Evolutionary conservation across 92 coral and sea anemone genomes (phyloP).

Genomic region (Siderastrea radians): DNA sequence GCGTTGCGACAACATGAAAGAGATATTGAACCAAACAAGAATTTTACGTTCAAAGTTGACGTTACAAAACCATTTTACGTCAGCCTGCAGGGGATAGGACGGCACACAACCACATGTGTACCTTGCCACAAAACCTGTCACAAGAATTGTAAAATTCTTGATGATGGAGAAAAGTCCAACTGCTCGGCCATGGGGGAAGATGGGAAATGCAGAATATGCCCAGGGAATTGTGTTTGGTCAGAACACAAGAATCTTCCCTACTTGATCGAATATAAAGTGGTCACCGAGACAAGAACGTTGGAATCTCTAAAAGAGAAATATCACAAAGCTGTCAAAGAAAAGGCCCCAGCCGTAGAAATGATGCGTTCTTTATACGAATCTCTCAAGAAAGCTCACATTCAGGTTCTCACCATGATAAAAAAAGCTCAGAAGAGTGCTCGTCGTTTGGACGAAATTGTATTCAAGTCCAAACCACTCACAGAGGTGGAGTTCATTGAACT

Average conservation of each 20-base stretch:
- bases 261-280: not conserved
- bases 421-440: slow-evolving; percentile 4
- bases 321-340: not conserved
- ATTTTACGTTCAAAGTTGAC: slow-evolving; percentile 43
- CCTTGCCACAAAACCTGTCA: slow-evolving; percentile 56
- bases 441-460: slow-evolving; percentile 54
- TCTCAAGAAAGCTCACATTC: not conserved
- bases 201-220: slow-evolving; percentile 39
- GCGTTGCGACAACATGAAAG: slow-evolving; percentile 38
- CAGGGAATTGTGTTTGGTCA: slow-evolving; percentile 34
- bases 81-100: slow-evolving; percentile 16
- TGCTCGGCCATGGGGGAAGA: slow-evolving; percentile 33
- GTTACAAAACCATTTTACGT: slow-evolving; percentile 8
- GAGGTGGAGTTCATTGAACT: slow-evolving; percentile 50
- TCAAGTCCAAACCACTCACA: slow-evolving; percentile 59
- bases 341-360: slow-evolving; percentile 2
- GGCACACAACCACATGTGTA: slow-evolving; percentile 50
- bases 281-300: slow-evolving; percentile 8
- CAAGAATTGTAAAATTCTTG: slow-evolving; percentile 19
- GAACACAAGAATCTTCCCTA: too few species aligned
- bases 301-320: slow-evolving; percentile 31
- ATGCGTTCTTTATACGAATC: not conserved
- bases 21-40: slow-evolving; percentile 62
- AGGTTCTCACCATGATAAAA: not conserved
- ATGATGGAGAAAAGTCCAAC: slow-evolving; percentile 5